These are phyloP conservation scores for Falco concolor DNA, from an alignment of 2,797 vertebrate species.

Conservation along the genomic window DNA sequence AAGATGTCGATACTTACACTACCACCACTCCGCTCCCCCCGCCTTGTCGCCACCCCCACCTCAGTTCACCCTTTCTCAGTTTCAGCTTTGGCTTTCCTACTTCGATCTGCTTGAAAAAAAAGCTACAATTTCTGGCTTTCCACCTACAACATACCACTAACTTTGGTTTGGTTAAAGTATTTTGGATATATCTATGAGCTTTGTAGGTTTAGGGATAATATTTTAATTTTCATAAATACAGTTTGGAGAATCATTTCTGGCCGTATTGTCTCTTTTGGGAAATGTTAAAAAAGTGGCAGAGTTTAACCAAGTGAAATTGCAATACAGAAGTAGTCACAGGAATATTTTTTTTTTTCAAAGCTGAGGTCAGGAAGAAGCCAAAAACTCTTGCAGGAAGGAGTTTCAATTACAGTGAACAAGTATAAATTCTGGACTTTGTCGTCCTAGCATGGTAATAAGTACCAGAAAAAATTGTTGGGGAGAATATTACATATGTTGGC, in stretches of 20 bases:
- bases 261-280: not conserved
- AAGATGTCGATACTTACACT: not conserved
- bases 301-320: not conserved
- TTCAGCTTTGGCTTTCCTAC: not conserved
- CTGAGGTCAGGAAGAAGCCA: not conserved
- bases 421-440: not conserved
- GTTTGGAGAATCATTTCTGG: not conserved
- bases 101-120: not conserved
- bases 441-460: not conserved
- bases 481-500: not conserved
- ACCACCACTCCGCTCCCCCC: not conserved
- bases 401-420: not conserved
- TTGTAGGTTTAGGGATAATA: not conserved
- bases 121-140: not conserved
- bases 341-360: not conserved
- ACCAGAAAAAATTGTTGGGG: not conserved
- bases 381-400: not conserved
- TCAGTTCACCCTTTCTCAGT: not conserved
- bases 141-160: not conserved
- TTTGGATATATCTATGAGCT: not conserved
- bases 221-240: not conserved
- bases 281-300: not conserved
- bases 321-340: accelerated
- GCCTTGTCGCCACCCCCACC: not conserved
- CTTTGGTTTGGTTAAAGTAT: not conserved